Percentiles rank a stretch among this genome's conserved stretches.
These are phyloP conservation scores for Indicator indicator DNA, from an alignment of 2,113 vertebrate species.

Conservation along the genomic window DNA sequence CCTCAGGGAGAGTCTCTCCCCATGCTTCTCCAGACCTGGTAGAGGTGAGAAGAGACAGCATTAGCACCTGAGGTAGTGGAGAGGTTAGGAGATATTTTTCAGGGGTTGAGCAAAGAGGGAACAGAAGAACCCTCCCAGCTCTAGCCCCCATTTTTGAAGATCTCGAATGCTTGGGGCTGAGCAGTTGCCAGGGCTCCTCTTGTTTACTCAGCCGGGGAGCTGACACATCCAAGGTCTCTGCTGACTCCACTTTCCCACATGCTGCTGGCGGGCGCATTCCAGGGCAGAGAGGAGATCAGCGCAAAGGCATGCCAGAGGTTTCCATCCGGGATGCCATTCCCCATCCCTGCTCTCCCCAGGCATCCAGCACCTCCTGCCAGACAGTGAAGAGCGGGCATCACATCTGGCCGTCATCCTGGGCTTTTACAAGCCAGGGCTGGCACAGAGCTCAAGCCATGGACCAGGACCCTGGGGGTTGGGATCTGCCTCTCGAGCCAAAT, in stretches of 20 bases:
- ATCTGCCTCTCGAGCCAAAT: neutral
- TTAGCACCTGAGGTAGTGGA: neutral
- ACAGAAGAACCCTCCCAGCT: neutral
- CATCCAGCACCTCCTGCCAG: conserved; percentile 12
- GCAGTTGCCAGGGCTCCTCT: conserved; percentile 61
- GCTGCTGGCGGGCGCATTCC: conserved; percentile 70
- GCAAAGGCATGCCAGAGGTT: conserved; percentile 56
- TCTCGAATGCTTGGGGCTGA: conserved; percentile 49
- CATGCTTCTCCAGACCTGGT: neutral
- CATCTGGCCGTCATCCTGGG: neutral
- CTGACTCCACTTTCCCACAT: conserved; percentile 74
- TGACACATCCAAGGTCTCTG: conserved; percentile 78
- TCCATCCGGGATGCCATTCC: conserved; percentile 35
- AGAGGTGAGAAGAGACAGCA: neutral
- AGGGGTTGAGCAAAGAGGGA: neutral
- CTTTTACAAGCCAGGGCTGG: neutral
- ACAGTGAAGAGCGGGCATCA: neutral
- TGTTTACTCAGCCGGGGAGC: conserved; percentile 77
- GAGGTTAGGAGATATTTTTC: neutral
- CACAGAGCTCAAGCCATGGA: neutral
- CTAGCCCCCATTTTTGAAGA: conserved; percentile 32
- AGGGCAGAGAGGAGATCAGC: conserved; percentile 62
- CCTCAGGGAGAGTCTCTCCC: neutral
- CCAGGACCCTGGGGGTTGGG: neutral
- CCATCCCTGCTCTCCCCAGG: neutral